phyloP scores from a whole-genome alignment of 2,888 invertebrate species.

The Apotomis betuletana region DNA sequence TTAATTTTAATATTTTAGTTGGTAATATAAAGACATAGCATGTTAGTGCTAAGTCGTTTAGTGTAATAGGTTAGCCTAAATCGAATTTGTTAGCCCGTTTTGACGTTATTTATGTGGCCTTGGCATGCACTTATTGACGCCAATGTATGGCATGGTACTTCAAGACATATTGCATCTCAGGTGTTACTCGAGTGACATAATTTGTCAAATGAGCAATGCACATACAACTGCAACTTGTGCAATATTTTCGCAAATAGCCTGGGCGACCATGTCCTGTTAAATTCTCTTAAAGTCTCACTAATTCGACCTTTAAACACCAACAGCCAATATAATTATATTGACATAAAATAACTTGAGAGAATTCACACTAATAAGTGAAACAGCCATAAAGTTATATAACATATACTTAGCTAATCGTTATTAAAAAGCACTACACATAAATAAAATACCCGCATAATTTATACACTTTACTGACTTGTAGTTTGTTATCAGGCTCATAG shows the following conservation, averaged over 20 bases:
- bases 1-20: background rate
- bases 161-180: background rate
- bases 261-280: conserved; percentile 34
- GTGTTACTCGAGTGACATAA: background rate
- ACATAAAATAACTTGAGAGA: conserved; percentile 14
- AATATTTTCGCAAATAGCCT: conserved; percentile 34
- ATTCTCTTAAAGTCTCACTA: conserved; percentile 8
- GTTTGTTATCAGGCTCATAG: conserved; percentile 3
- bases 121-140: background rate
- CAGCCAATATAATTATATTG: conserved; percentile 10
- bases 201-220: conserved; percentile 3
- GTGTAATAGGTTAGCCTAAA: background rate
- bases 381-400: conserved; percentile 22
- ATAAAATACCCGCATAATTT: conserved; percentile 11
- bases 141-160: background rate
- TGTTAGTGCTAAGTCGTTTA: background rate
- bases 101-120: background rate
- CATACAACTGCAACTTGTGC: conserved; percentile 11
- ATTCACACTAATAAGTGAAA: conserved; percentile 29
- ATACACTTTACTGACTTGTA: background rate
- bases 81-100: background rate
- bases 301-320: conserved; percentile 15
- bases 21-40: background rate
- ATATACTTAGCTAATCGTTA: conserved; percentile 11
- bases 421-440: conserved; percentile 7